Conservation (phyloP, 2,797 vertebrate genomes). For the Picus viridis region DNA sequence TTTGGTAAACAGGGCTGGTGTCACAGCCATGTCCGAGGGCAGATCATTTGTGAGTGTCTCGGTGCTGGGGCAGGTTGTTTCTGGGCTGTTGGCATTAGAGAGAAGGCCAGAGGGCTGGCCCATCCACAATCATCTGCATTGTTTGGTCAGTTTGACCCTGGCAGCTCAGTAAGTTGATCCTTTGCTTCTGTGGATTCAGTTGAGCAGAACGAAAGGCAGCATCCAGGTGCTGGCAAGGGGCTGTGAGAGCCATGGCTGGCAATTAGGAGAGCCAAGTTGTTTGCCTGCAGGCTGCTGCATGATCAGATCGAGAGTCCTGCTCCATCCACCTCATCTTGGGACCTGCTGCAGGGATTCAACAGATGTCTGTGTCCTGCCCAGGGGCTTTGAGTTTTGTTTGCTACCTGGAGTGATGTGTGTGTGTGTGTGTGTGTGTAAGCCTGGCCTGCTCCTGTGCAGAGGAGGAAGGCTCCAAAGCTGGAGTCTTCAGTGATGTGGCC, state of each 20-base stretch:
- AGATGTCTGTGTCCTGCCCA: not conserved
- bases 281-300: not conserved
- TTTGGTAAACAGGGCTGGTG: not conserved
- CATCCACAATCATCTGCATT: not conserved
- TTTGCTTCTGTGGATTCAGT: not conserved
- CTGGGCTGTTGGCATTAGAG: not conserved
- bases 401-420: not conserved
- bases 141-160: not conserved
- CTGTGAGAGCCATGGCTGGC: not conserved
- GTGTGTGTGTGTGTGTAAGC: not conserved
- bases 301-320: not conserved
- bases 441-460: not conserved
- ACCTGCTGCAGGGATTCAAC: not conserved
- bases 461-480: not conserved
- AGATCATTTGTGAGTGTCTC: not conserved
- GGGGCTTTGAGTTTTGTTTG: not conserved
- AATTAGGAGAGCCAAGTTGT: not conserved
- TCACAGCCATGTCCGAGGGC: not conserved
- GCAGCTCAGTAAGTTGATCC: not conserved
- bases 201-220: conserved; percentile 9
- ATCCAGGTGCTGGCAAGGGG: not conserved
- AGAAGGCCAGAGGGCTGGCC: not conserved
- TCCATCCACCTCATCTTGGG: not conserved
- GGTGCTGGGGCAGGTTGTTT: not conserved
- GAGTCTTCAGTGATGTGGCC: not conserved